Base-by-base conservation (phyloP, 1,140 invertebrate genomes). In the Pogonomyrmex barbatus region DNA sequence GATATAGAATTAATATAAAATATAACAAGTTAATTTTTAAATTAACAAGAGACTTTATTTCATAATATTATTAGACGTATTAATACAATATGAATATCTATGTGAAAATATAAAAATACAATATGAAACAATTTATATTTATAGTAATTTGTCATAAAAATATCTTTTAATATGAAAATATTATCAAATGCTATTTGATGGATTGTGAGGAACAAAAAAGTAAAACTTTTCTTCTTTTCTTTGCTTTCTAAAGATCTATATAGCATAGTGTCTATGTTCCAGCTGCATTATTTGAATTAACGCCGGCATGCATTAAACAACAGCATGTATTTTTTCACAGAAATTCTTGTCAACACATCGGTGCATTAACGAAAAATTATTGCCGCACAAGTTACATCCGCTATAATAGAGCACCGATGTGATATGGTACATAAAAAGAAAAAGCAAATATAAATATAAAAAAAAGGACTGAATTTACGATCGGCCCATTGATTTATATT, bases 311-410 rank as follows among this genome's bases (percentile, higher is more conserved):
- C 12, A 42, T 54, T 70, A 81, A 45, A 81, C 8, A 81, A 81
- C 58, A 81, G 50, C 10, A 9, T 24, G 47, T 56, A 56, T 45
- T 71, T 81, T 71, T 70, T 70, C 9, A 70, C 24, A 45, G 50
- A 54, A 14, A 81, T 71, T 39, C 24, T 10, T 17, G 47, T 39
- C 47, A 14, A 39, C 65, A 45, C 65, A 81, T 70, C 39, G 50
- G 50, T 42, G 39, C 24, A 81, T 81, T 81, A 81, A 70, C 39
- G 39, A 42, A 81, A 81, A 81, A 81, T 81, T 81, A 81, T 71
- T 81, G 39, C 39, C 36, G 24, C n/a, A 50, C 24, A 10, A 30
- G 36, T 3, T 62, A 47, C 39, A 45, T 58, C 10, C 39, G 39
- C 65, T 45, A 56, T 81, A 81, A 81, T 42, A 56, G 47, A 71